These are phyloP conservation scores for Ichneumoninae sp. DNA, from an alignment of 2,888 invertebrate species.

Conservation along the genomic window DNA sequence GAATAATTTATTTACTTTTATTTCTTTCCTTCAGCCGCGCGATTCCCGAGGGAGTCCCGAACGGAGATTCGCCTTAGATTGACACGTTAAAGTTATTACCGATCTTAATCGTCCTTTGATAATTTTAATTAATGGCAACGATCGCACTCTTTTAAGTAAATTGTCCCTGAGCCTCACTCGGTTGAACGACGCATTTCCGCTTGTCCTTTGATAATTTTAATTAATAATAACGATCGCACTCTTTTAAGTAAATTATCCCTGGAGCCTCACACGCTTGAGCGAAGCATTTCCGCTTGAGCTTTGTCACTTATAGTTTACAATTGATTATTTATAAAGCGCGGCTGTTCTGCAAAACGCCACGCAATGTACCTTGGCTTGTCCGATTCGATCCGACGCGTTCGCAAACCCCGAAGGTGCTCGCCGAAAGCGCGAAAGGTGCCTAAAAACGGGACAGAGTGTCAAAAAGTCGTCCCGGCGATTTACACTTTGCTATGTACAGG, in stretches of 20 bases:
- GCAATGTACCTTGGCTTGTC: not conserved
- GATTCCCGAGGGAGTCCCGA: constrained; percentile 37
- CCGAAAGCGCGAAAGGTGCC: not conserved
- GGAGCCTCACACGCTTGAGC: not conserved
- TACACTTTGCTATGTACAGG: not conserved
- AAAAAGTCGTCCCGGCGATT: not conserved
- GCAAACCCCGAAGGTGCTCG: not conserved
- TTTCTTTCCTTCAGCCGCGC: constrained; percentile 20
- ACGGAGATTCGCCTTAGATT: constrained; percentile 30
- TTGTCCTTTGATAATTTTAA: not conserved
- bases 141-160: not conserved
- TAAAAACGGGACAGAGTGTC: not conserved
- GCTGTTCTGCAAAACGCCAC: not conserved
- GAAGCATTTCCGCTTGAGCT: constrained; percentile 23
- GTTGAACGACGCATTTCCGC: constrained; percentile 5
- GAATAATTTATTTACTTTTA: constrained; percentile 59
- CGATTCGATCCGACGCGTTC: not conserved
- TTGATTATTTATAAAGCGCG: not conserved
- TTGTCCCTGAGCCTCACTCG: constrained; percentile 2
- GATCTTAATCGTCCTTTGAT: not conserved
- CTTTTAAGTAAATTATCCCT: not conserved
- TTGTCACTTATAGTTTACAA: constrained; percentile 2
- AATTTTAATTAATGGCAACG: not conserved
- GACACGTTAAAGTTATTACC: not conserved
- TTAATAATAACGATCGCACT: not conserved